Conservation (phyloP, 2,113 vertebrate species). For the Seriola rivoliana region DNA sequence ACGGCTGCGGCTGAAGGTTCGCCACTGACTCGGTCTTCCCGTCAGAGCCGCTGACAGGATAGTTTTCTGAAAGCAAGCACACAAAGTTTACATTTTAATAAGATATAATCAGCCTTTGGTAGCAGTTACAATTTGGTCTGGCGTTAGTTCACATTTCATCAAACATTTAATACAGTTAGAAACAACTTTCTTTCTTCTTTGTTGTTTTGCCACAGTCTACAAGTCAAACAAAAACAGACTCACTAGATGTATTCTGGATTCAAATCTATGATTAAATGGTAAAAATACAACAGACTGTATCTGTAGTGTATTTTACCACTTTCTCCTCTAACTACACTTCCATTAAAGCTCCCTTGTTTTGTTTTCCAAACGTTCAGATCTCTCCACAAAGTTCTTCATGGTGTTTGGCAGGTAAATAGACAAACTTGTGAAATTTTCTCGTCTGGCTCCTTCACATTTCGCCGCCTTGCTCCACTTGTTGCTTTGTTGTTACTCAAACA, state of each 20-base stretch:
- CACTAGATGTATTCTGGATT: neutral
- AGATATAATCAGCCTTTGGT: neutral
- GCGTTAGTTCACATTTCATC: no score
- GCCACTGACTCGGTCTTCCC: constrained; percentile 95
- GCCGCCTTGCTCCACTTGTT: neutral
- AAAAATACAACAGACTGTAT: no score
- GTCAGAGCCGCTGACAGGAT: constrained; percentile 88
- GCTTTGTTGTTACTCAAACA: neutral
- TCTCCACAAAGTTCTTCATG: neutral
- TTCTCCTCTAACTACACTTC: no score
- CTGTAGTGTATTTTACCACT: no score
- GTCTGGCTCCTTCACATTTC: no score
- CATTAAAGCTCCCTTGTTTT: neutral
- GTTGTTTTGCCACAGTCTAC: no score
- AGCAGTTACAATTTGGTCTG: no score
- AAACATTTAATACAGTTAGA: no score
- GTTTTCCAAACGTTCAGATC: neutral
- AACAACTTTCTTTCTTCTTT: no score
- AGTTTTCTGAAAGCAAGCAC: constrained; percentile 85
- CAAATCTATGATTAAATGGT: no score
- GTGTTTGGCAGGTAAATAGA: neutral
- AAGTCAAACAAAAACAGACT: neutral
- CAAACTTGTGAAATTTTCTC: neutral
- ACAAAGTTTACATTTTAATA: neutral
- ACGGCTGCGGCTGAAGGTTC: constrained; percentile 93